Evolutionary conservation across 2,888 invertebrate genomes (phyloP).

Genomic region (Cephus runcator): DNA sequence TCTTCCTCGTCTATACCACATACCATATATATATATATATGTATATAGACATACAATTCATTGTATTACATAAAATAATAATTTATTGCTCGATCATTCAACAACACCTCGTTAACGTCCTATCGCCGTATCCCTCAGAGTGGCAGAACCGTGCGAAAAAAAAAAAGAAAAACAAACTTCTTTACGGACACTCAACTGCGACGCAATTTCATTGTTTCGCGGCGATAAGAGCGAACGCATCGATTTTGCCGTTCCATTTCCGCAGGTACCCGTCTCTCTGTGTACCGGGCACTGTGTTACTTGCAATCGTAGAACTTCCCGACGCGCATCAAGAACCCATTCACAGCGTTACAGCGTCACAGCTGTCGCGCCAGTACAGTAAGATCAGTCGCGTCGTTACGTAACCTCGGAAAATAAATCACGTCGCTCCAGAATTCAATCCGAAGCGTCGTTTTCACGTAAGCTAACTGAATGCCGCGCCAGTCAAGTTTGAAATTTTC

Average conservation of each 20-base stretch:
- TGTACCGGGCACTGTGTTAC: neutral
- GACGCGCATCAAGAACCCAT: neutral
- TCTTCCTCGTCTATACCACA: neutral
- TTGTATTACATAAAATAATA: neutral
- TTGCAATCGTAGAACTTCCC: neutral
- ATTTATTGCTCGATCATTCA: neutral
- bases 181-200: neutral
- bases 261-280: neutral
- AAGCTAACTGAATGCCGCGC: neutral
- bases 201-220: neutral
- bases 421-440: neutral
- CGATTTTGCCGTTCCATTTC: neutral
- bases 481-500: neutral
- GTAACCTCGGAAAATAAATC: neutral
- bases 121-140: no score
- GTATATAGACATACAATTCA: neutral
- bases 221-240: neutral
- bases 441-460: neutral
- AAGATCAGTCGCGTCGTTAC: neutral
- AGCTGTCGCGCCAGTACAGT: neutral
- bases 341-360: neutral
- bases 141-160: no score
- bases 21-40: neutral
- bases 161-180: neutral
- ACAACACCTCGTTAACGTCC: neutral